Base-by-base conservation (phyloP, 2,888 invertebrate species). In the Meteorus cinctellus region DNA sequence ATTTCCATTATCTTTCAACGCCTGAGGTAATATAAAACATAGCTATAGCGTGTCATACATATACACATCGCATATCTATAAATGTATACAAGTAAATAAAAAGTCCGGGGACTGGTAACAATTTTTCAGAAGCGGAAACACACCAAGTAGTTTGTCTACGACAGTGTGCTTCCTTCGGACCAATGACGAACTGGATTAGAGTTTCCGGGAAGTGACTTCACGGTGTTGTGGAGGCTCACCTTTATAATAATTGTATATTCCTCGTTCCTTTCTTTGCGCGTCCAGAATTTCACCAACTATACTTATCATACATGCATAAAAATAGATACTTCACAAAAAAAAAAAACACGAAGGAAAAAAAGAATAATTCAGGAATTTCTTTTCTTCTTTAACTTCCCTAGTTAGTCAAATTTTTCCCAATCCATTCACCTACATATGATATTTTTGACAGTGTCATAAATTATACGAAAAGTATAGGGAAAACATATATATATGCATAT, bases 131-230 rank as follows among this genome's bases (percentile, higher is more conserved):
- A 77, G 76, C 81, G 81, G 81, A 81, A 80, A 80, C 79, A 76
- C 70, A 19, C 34, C 59, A 55, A 70, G 69, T 70, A 48, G 62
- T 72, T 27, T 31, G 27, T 70, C 76, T 70, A 78, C 79, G 72
- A 70, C 78, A 77, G 80, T 78, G 80, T 79, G 75, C 79, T 81
- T 80, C 81, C 80, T 77, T 80, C 81, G 81, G 81, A 81, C 79
- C 81, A 80, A 80, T 81, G 81, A 81, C 80, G 81, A 81, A 81
- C 80, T 81, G 81, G 81, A 80, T 81, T 81, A 81, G 80, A 80
- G 78, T 81, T 80, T 81, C 81, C 81, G 81, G 81, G 81, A 81
- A 80, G 80, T 81, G 79, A 81, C 81, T 81, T 81, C 79, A 81
- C 80, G 81, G 81, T 55, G 55, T 79, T 80, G 81, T 79, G 81